Percentiles rank a stretch among this genome's conserved stretches.
These are phyloP conservation scores for Schlechtendalia chinensis DNA, from an alignment of 1,140 invertebrate species.

Conservation along the genomic window DNA sequence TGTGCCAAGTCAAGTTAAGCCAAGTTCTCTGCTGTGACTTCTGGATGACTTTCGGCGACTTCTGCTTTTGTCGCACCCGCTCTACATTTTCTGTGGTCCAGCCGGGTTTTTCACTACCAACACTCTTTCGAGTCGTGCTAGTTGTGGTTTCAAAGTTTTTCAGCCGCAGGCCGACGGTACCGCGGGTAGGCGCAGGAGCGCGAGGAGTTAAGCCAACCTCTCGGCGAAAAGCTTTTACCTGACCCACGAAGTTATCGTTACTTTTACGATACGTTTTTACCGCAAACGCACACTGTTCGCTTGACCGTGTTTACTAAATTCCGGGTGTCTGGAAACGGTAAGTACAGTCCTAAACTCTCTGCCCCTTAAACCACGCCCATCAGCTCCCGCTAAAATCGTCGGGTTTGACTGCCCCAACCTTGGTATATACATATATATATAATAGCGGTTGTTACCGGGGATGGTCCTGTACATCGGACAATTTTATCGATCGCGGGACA, in stretches of 20 bases:
- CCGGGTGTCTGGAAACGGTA: not conserved
- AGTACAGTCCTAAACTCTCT: too few species aligned
- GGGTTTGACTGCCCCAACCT: not conserved
- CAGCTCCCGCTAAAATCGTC: not conserved
- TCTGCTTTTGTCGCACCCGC: not conserved
- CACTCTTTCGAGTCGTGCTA: not conserved
- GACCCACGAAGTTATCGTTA: not conserved
- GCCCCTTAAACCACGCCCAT: not conserved
- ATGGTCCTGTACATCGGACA: too few species aligned
- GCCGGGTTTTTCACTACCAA: not conserved
- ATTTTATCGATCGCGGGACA: too few species aligned
- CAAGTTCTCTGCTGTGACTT: too few species aligned
- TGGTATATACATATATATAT: too few species aligned
- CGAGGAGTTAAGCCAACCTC: not conserved
- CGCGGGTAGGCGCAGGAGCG: not conserved
- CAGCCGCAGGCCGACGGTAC: too few species aligned
- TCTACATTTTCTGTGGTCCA: not conserved
- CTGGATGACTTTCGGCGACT: too few species aligned
- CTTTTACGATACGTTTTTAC: not conserved
- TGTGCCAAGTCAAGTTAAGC: too few species aligned
- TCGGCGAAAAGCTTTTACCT: not conserved
- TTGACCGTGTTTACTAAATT: constrained; percentile 1
- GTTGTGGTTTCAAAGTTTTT: too few species aligned
- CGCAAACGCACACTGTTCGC: too few species aligned
- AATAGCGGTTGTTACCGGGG: too few species aligned